These are phyloP conservation scores for Diachrysia chrysitis DNA, from an alignment of 2,888 invertebrate species.

Conservation along the genomic window DNA sequence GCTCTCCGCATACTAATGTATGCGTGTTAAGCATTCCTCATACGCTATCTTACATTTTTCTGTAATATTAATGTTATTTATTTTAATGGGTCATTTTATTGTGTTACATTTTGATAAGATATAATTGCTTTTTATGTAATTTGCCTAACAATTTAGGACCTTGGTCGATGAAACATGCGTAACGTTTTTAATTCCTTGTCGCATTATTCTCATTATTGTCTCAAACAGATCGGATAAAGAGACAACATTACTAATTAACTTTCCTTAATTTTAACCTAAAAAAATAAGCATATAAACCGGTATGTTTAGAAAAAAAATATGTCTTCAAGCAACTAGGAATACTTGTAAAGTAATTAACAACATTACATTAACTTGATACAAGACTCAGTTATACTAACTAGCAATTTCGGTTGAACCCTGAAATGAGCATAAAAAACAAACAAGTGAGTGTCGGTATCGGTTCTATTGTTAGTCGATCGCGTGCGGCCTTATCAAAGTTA, in stretches of 20 bases:
- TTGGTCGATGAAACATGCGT: not conserved
- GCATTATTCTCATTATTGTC: too few relatives aligned
- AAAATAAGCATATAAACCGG: not conserved
- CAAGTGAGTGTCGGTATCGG: conserved; percentile 1
- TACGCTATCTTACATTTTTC: conserved; percentile 2
- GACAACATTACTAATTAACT: not conserved
- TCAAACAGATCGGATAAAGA: not conserved
- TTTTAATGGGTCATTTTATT: conserved; percentile 1
- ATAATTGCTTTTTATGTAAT: not conserved
- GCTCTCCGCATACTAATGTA: not conserved
- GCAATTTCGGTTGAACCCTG: not conserved
- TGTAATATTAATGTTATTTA: not conserved
- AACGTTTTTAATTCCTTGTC: not conserved
- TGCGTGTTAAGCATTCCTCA: not conserved
- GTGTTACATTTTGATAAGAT: not conserved
- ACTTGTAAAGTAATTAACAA: too few relatives aligned
- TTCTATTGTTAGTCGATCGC: not conserved
- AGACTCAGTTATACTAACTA: not conserved
- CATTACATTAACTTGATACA: not conserved
- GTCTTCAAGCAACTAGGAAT: too few relatives aligned
- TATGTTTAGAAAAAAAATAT: too few relatives aligned
- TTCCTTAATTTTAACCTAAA: not conserved
- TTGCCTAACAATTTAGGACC: not conserved
- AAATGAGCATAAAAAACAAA: not conserved
- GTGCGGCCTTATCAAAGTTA: conserved; percentile 1